Percentiles rank a stretch among this genome's conserved stretches.
Evolutionary conservation across 2,113 vertebrate genomes (phyloP).

Genomic region (crab-eating macaque (Macaca fascicularis)): DNA sequence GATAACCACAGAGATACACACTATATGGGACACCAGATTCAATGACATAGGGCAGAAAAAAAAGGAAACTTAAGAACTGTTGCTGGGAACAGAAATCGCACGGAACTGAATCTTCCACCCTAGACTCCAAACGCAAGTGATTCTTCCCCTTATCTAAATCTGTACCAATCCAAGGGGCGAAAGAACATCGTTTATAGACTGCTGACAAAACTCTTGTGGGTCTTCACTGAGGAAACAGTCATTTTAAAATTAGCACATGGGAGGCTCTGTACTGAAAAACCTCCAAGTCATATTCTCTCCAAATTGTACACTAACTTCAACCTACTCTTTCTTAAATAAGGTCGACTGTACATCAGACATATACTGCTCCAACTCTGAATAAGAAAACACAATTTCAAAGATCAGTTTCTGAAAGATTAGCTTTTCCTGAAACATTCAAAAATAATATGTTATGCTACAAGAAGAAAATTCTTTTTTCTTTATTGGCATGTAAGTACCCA

Average conservation of each 20-base stretch:
- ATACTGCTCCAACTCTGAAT: neutral
- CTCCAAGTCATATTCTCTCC: neutral
- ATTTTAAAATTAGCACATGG: neutral
- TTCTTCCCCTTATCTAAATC: neutral
- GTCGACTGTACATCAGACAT: neutral
- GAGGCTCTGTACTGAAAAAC: neutral
- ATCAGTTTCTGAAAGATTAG: neutral
- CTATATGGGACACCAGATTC: accelerated
- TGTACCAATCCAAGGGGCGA: accelerated
- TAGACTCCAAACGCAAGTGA: neutral
- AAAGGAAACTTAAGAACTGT: neutral
- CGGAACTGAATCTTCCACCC: accelerated
- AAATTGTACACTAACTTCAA: no score
- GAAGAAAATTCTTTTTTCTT: neutral
- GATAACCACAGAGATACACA: neutral
- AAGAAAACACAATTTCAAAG: neutral
- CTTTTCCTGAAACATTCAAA: neutral
- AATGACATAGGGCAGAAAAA: neutral
- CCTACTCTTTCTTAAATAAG: no score
- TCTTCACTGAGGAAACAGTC: neutral
- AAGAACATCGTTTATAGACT: neutral
- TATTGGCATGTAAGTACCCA: neutral
- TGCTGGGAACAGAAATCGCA: neutral
- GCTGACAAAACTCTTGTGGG: accelerated
- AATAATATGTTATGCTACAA: neutral